Base-by-base conservation (phyloP, 2,113 vertebrate species). In the Tetrao urogallus region DNA sequence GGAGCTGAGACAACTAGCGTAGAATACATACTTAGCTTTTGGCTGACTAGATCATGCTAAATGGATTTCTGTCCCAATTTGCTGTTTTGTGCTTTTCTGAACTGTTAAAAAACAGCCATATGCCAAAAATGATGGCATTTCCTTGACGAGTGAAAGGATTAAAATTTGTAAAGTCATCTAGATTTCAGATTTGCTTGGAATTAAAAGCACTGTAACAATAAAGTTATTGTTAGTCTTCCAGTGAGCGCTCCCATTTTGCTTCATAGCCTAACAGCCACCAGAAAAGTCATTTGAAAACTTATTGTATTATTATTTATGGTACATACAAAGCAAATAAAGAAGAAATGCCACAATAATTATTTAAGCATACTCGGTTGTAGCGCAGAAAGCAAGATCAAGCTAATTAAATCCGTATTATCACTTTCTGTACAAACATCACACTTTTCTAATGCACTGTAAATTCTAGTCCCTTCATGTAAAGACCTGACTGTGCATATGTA, bases 261-360 rank as follows among this genome's bases (percentile, higher is more conserved):
- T 90, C 75, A 52, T 38, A 94, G 76, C 32, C 76, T 92, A 90
- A 90, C 22, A 91, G 50, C 72, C 81, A 88, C 58, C 75, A 89
- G 91, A 86, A 95, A 71, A 89, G 61, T 75, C 78, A 78, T 95
- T 56, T 92, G 76, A 86, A 95, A 93, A 88, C 75, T 86, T 86
- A 96, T 86, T 88, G 87, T 92, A 18, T 75, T 92, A 64, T 95
- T 95, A 95, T 96, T 94, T 96, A 93, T 89, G 89, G 89, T 74
- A 86, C 79, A 73, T 85, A 40, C 50, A 95, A 93, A 92, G 38
- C 64, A 86, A 96, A 92, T 54, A 77, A 79, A 64, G 88, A 89
- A 94, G 47, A 95, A 95, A 92, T 77, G 47, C 24, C 69, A 83
- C 89, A 89, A 61, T 74, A 89, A 92, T 87, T 34, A 89, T 89